These are phyloP conservation scores for Tachystola acroxantha DNA, from an alignment of 2,888 invertebrate genomes.

Conservation along the genomic window DNA sequence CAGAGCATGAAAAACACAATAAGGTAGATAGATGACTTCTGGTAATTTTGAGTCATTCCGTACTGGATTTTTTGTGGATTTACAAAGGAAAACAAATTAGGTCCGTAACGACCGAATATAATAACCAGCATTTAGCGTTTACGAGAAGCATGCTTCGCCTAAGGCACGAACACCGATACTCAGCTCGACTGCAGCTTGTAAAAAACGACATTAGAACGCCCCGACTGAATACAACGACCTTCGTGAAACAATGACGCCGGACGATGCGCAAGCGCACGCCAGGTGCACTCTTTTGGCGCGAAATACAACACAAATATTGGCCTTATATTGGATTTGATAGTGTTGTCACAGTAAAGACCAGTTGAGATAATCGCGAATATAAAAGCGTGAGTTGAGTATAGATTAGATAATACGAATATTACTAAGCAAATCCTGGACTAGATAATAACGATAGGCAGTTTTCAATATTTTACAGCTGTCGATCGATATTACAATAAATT, in stretches of 20 bases:
- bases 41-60: neutral
- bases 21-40: neutral
- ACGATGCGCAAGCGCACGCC: constrained; percentile 39
- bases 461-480: neutral
- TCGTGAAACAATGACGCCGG: constrained; percentile 38
- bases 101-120: constrained; percentile 7
- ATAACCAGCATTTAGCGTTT: constrained; percentile 14
- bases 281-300: constrained; percentile 32
- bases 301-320: constrained; percentile 11
- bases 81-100: neutral
- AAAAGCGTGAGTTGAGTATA: neutral
- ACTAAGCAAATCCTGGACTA: constrained; percentile 2
- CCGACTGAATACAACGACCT: constrained; percentile 50
- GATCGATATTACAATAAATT: no score
- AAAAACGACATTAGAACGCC: constrained; percentile 56
- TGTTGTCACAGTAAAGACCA: neutral
- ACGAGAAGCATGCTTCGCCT: constrained; percentile 22
- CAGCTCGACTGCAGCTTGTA: constrained; percentile 16
- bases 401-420: constrained; percentile 1
- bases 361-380: neutral
- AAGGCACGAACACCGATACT: constrained; percentile 17
- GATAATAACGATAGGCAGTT: neutral
- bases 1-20: neutral
- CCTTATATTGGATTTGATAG: neutral
- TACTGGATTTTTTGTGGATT: neutral